phyloP scores from a whole-genome alignment of 2,888 invertebrate genomes.

The Ormyrus thymus region DNA sequence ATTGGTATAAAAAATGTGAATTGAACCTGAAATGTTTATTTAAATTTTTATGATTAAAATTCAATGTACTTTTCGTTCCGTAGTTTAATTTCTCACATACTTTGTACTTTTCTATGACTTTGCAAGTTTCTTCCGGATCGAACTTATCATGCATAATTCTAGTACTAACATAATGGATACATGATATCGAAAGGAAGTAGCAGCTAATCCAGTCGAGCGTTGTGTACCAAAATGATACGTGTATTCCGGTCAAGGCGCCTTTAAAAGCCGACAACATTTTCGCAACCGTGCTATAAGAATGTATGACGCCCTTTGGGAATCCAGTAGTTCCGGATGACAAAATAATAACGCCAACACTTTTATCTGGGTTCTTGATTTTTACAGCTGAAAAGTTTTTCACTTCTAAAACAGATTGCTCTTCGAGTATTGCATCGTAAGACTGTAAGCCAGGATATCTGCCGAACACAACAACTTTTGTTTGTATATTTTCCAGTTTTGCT shows the following conservation, averaged over 20 bases:
- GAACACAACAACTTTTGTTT: constrained; percentile 52
- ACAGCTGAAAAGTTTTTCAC: constrained; percentile 13
- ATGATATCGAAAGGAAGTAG: constrained; percentile 45
- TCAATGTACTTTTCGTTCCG: neutral
- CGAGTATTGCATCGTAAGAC: constrained; percentile 25
- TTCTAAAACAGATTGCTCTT: constrained; percentile 1
- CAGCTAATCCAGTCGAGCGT: constrained; percentile 60
- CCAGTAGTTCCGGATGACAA: constrained; percentile 63
- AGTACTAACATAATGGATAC: constrained; percentile 41
- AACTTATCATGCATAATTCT: constrained; percentile 59
- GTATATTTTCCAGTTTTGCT: constrained; percentile 50
- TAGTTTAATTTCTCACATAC: constrained; percentile 51
- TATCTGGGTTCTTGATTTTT: constrained; percentile 10
- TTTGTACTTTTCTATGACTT: constrained; percentile 66
- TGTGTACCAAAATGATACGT: constrained; percentile 53
- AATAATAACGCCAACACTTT: constrained; percentile 57
- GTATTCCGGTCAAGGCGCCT: neutral
- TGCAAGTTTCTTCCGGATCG: constrained; percentile 59
- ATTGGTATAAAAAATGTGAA: neutral
- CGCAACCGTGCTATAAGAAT: constrained; percentile 51
- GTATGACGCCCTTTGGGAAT: constrained; percentile 60
- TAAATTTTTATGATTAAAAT: neutral
- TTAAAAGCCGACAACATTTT: neutral
- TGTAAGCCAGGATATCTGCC: constrained; percentile 37
- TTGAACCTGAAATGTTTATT: constrained; percentile 11